These are phyloP conservation scores for Callipepla squamata DNA, from an alignment of 2,113 vertebrate species.

Conservation along the genomic window DNA sequence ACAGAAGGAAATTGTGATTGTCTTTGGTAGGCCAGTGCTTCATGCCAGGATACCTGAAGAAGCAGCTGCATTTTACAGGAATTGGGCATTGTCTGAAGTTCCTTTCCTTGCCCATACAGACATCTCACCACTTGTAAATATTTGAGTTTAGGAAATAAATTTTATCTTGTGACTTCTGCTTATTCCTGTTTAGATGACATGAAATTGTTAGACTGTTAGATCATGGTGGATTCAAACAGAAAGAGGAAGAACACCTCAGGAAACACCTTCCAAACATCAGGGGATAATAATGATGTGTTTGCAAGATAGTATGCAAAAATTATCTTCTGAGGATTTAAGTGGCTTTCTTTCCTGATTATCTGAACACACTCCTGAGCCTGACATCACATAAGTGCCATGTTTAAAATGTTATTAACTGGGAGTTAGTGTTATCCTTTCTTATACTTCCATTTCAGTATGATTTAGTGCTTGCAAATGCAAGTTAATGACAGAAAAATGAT, in stretches of 20 bases:
- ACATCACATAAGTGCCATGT: not conserved
- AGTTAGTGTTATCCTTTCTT: not conserved
- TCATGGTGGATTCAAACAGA: not conserved
- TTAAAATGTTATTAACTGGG: not conserved
- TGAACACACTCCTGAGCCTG: not conserved
- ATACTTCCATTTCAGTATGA: not conserved
- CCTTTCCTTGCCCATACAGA: slow-evolving; percentile 1
- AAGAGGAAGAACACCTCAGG: not conserved
- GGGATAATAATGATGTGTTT: not conserved
- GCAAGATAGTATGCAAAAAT: not conserved
- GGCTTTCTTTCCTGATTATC: not conserved
- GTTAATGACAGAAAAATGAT: not conserved
- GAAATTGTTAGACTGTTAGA: not conserved
- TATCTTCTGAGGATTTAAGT: not conserved
- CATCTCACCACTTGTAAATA: slow-evolving; percentile 5
- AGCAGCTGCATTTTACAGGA: slow-evolving; percentile 9
- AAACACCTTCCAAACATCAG: not conserved
- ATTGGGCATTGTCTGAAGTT: slow-evolving; percentile 13
- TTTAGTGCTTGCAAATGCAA: not conserved
- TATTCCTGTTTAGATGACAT: slow-evolving; percentile 22
- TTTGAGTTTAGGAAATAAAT: slow-evolving; percentile 20
- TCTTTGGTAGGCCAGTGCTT: not conserved
- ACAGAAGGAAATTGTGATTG: not conserved
- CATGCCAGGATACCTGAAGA: not conserved
- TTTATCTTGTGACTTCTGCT: not conserved